Percentiles rank a stretch among this genome's conserved stretches.
phyloP scores from a whole-genome alignment of 2,797 vertebrate genomes.

The Coilia nasus region DNA sequence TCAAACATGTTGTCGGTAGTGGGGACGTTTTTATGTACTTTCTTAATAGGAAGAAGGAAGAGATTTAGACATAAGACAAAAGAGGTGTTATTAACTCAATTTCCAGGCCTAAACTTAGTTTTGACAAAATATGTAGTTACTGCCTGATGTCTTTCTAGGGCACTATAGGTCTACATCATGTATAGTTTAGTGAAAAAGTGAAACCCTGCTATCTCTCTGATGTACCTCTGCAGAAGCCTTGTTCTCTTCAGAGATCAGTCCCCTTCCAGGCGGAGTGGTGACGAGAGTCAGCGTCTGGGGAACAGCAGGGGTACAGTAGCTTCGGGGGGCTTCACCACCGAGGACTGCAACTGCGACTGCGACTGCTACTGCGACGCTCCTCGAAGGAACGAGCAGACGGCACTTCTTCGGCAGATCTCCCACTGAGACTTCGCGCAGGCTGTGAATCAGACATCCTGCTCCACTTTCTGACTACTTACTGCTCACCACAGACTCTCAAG shows the following conservation, averaged over 20 bases:
- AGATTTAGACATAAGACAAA: no score
- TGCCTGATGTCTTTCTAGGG: no score
- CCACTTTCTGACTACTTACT: neutral
- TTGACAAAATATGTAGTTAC: neutral
- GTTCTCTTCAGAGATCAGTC: neutral
- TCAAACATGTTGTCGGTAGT: no score
- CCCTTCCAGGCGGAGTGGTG: neutral
- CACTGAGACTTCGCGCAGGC: neutral
- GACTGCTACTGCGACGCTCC: no score
- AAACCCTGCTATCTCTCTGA: neutral
- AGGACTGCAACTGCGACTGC: no score
- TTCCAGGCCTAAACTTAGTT: no score
- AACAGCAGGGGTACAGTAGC: constrained; percentile 7
- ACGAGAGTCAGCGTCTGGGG: neutral
- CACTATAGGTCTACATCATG: neutral
- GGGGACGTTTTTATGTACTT: no score
- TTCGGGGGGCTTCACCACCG: neutral
- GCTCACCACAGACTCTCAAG: neutral
- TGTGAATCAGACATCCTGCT: constrained; percentile 4
- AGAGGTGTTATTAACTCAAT: no score
- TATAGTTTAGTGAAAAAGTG: neutral
- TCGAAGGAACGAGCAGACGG: no score
- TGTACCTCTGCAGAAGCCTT: neutral
- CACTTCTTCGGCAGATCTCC: neutral
- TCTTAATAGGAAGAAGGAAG: no score